These are phyloP conservation scores for Lanistes nyassanus DNA, from an alignment of 1,140 invertebrate species.

Conservation along the genomic window DNA sequence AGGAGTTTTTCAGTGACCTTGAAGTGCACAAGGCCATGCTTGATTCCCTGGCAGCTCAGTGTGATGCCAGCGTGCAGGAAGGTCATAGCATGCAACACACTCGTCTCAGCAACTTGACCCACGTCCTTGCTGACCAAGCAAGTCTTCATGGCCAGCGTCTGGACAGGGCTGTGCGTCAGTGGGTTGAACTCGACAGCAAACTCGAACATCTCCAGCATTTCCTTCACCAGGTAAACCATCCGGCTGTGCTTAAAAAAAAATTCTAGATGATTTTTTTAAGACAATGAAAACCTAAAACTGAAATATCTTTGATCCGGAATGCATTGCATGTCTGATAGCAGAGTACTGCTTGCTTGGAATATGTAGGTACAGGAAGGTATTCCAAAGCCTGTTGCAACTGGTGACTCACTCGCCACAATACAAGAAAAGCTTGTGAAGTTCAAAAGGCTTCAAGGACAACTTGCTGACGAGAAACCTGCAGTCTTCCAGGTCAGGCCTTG, in stretches of 20 bases:
- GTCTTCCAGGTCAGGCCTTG: slow-evolving; percentile 50
- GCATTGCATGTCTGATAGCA: no score
- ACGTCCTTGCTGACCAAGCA: slow-evolving; percentile 60
- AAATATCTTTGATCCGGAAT: no score
- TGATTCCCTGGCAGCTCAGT: slow-evolving; percentile 55
- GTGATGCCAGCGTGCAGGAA: slow-evolving; percentile 51
- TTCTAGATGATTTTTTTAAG: no score
- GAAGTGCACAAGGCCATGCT: slow-evolving; percentile 60
- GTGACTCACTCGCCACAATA: slow-evolving; percentile 49
- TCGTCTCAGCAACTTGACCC: slow-evolving; percentile 53
- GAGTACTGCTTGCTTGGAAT: background rate
- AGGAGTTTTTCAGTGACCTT: slow-evolving; percentile 65
- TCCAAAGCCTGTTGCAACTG: slow-evolving; percentile 47
- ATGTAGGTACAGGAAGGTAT: slow-evolving; percentile 30
- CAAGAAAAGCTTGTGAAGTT: slow-evolving; percentile 52
- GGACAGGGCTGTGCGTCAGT: slow-evolving; percentile 53
- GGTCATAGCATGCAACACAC: slow-evolving; percentile 49
- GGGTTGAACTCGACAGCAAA: slow-evolving; percentile 56
- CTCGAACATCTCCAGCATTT: slow-evolving; percentile 42
- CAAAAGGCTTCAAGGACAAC: slow-evolving; percentile 50
- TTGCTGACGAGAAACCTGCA: slow-evolving; percentile 55
- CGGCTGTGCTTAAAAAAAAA: background rate
- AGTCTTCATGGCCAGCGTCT: slow-evolving; percentile 59
- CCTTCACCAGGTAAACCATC: slow-evolving; percentile 36
- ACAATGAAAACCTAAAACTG: no score